Conservation (phyloP, 2,888 invertebrate genomes). For the Phyllotreta cruciferae region DNA sequence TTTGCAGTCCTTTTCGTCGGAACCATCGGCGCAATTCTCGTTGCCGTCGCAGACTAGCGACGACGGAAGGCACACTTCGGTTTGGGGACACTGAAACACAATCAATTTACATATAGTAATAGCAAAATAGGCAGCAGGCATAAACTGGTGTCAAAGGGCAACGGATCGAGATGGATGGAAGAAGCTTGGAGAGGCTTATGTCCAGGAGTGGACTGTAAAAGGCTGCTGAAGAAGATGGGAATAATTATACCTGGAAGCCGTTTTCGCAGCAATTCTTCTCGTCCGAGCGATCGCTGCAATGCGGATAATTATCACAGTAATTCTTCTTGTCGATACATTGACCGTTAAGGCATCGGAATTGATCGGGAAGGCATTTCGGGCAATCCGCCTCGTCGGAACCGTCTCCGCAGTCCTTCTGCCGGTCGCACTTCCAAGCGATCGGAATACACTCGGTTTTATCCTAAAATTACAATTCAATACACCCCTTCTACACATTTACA, state of each 20-base stretch:
- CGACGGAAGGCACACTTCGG: slow-evolving; percentile 70
- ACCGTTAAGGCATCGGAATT: slow-evolving; percentile 69
- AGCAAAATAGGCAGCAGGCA: too few relatives aligned
- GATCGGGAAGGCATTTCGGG: slow-evolving; percentile 72
- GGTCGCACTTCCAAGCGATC: slow-evolving; percentile 77
- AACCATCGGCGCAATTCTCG: slow-evolving; percentile 80
- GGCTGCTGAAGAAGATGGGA: too few relatives aligned
- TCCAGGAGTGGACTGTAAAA: too few relatives aligned
- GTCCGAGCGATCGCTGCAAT: slow-evolving; percentile 74
- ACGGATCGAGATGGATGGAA: too few relatives aligned
- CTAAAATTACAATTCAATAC: slow-evolving; percentile 49
- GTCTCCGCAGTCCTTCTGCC: slow-evolving; percentile 82
- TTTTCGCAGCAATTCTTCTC: slow-evolving; percentile 73
- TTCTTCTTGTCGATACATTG: slow-evolving; percentile 54
- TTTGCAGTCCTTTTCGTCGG: slow-evolving; percentile 75
- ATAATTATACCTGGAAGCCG: slow-evolving; percentile 75
- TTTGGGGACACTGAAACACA: slow-evolving; percentile 24
- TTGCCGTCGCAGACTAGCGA: slow-evolving; percentile 77
- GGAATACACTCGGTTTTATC: slow-evolving; percentile 75
- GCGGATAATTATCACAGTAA: slow-evolving; percentile 68
- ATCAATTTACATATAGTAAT: not conserved
- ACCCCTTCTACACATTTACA: not conserved
- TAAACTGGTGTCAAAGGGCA: too few relatives aligned
- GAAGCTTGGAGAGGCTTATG: too few relatives aligned
- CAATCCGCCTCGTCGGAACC: slow-evolving; percentile 81